These are phyloP conservation scores for Meliscaeva auricollis DNA, from an alignment of 2,888 invertebrate species.

Conservation along the genomic window DNA sequence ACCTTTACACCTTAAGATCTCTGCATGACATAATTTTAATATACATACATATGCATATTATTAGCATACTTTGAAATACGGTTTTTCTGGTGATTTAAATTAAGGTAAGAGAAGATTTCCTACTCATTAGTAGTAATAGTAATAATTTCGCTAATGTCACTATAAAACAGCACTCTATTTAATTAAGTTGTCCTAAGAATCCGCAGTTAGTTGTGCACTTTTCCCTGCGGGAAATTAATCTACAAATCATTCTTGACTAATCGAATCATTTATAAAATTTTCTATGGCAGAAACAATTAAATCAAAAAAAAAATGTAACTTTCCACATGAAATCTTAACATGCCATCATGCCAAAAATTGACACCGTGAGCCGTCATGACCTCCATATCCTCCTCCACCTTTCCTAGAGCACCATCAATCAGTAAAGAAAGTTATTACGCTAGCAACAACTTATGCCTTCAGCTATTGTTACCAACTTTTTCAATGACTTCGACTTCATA, in stretches of 20 bases:
- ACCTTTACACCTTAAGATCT: too few relatives aligned
- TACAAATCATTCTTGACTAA: conserved; percentile 62
- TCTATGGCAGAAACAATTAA: conserved; percentile 12
- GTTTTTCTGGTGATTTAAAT: too few relatives aligned
- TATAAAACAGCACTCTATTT: neutral
- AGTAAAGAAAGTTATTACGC: conserved; percentile 28
- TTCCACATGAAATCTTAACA: conserved; percentile 56
- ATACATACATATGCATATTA: too few relatives aligned
- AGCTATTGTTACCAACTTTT: conserved; percentile 58
- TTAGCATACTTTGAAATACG: too few relatives aligned
- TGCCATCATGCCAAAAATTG: conserved; percentile 63
- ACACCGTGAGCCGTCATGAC: conserved; percentile 36
- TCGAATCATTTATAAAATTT: conserved; percentile 59
- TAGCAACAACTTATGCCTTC: conserved; percentile 32
- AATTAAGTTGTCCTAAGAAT: conserved; percentile 3
- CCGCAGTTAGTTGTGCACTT: neutral
- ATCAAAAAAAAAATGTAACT: conserved; percentile 37
- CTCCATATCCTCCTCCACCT: neutral
- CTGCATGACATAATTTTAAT: too few relatives aligned
- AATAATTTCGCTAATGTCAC: conserved; percentile 22
- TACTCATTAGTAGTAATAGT: too few relatives aligned
- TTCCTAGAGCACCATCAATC: neutral
- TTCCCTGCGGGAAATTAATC: conserved; percentile 31
- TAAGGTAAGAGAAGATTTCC: too few relatives aligned
- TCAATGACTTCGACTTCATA: conserved; percentile 56